Percentiles rank a stretch among this genome's conserved stretches.
Evolutionary conservation across 2,888 invertebrate genomes (phyloP).

Genomic region (Diloba caeruleocephala): DNA sequence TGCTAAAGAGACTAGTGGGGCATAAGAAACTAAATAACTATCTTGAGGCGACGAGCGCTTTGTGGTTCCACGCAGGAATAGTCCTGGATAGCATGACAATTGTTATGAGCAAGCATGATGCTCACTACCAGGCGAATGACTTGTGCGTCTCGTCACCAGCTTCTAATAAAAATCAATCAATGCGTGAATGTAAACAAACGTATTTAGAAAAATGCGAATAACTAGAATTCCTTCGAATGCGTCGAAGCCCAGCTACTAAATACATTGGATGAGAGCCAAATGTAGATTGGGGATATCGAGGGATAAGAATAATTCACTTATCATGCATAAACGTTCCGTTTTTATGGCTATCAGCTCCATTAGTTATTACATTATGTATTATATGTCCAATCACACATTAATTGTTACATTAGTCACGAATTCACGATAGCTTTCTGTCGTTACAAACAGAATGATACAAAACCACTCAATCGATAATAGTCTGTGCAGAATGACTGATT

Average conservation of each 20-base stretch:
- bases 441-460: not conserved
- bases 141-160: too few relatives aligned
- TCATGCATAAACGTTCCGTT: slow-evolving; percentile 47
- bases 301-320: slow-evolving; percentile 58
- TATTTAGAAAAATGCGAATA: slow-evolving; percentile 59
- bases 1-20: too few relatives aligned
- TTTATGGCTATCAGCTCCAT: slow-evolving; percentile 35
- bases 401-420: slow-evolving; percentile 2
- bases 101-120: too few relatives aligned
- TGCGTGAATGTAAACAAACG: slow-evolving; percentile 33
- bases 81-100: too few relatives aligned
- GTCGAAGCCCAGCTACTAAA: slow-evolving; percentile 52
- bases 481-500: too few relatives aligned
- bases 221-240: slow-evolving; percentile 51
- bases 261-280: slow-evolving; percentile 70
- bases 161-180: too few relatives aligned
- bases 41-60: too few relatives aligned
- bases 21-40: too few relatives aligned
- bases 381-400: slow-evolving; percentile 6
- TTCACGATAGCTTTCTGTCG: not conserved
- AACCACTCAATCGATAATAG: too few relatives aligned
- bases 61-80: too few relatives aligned
- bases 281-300: slow-evolving; percentile 59
- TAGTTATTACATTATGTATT: slow-evolving; percentile 13
- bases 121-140: too few relatives aligned